Base-by-base conservation (phyloP, 2,113 vertebrate species). In the Chiloscyllium plagiosum region DNA sequence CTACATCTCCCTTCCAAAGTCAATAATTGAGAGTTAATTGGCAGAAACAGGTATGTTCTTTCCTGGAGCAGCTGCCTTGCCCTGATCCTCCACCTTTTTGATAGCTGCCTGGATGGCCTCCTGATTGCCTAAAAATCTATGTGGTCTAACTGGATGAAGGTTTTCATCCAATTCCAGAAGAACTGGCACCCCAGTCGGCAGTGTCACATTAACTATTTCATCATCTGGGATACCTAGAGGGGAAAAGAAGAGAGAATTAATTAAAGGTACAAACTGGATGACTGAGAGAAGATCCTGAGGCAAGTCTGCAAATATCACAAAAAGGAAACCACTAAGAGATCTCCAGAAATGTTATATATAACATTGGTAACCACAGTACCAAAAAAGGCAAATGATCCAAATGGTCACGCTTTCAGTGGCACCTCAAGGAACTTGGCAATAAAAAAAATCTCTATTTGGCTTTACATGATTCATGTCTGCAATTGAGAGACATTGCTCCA, bases 61-160 rank as follows among this genome's bases (percentile, higher is more conserved):
- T 22, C 24, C 20, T 95, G 93, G 66, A 47, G 7, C 95, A 87
- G 97, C 97, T n/a, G 98, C 99, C 98, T 99, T 99, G 94, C 99
- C 99, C 98, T 99, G 99, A 97, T 99, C 98, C 96, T 99, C 99
- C 96, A 99, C 99, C 97, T 99, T 99, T 97, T 98, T 99, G 97
- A 99, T 99, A 96, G 99, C 99, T 33, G 98, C 98, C 96, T 98
- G 98, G 96, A 99, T 99, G 85, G 98, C 99, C 85, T 97, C 98
- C 96, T 99, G 99, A 97, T 99, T 98, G 61, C 99, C 99, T 96
- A 99, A 96, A 78, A 99, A 99, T 97, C 97, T 97, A 80, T 99
- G 98, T 50, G 98, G 98, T 94, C 98, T 98, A 96, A 99, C 95
- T 0, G 98, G 97, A 15, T 5, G 97, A 83, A 99, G 98, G 96